These are phyloP conservation scores for Saguinus midas DNA, from an alignment of 2,113 vertebrate genomes.

Conservation along the genomic window DNA sequence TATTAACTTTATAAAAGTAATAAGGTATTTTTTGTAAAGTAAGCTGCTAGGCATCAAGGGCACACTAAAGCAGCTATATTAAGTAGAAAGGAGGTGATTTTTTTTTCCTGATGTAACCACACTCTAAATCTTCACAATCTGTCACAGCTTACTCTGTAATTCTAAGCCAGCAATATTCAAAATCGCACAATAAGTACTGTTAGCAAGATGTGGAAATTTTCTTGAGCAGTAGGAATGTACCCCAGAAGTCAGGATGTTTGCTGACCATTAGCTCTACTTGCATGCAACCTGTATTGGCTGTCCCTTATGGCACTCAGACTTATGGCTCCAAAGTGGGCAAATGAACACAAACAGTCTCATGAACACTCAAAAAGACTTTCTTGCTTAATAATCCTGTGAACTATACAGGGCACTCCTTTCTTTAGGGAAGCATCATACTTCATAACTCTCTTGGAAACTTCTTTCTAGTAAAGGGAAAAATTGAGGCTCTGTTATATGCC, in stretches of 20 bases:
- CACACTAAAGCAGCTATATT: constrained; percentile 45
- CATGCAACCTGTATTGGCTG: constrained; percentile 46
- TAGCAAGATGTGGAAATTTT: constrained; percentile 72
- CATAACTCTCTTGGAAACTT: not conserved
- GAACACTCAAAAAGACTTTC: not conserved
- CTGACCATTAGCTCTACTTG: constrained; percentile 18
- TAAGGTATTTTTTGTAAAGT: constrained; percentile 16
- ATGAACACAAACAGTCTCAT: not conserved
- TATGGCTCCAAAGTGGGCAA: not conserved
- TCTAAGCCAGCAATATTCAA: constrained; percentile 70
- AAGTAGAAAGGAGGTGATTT: constrained; percentile 50
- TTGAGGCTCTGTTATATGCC: not conserved
- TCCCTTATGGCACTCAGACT: not conserved
- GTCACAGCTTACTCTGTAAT: constrained; percentile 63
- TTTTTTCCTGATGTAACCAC: constrained; percentile 47
- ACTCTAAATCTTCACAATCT: constrained; percentile 72
- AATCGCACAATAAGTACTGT: constrained; percentile 69
- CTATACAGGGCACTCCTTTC: not conserved
- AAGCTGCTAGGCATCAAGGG: constrained; percentile 40
- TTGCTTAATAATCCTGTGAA: not conserved
- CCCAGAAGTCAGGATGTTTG: constrained; percentile 67
- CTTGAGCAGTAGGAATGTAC: constrained; percentile 41
- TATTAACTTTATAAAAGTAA: constrained; percentile 49
- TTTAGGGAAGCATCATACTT: not conserved
- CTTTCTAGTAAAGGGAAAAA: not conserved